Conservation (phyloP, 2,113 vertebrate species). For the Holacanthus passer region DNA sequence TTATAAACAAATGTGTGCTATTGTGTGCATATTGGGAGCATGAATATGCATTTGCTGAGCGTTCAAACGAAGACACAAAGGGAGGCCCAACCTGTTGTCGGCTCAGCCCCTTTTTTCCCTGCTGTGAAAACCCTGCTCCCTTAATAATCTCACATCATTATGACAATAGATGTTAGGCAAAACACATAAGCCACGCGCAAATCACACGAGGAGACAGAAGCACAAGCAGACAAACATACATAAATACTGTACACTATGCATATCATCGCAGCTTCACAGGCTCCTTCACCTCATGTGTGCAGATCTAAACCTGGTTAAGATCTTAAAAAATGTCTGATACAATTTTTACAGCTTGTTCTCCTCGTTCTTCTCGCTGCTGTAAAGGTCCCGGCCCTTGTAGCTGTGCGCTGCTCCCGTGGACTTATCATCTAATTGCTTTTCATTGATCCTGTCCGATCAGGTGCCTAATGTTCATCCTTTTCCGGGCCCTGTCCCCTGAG, state of each 20-base stretch:
- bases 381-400: slow-evolving; percentile 55
- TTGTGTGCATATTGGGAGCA: slow-evolving; percentile 68
- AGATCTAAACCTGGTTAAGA: slow-evolving; percentile 25
- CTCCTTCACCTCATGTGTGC: slow-evolving; percentile 23
- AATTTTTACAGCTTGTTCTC: slow-evolving; percentile 24
- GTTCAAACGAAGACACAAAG: slow-evolving; percentile 78
- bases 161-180: slow-evolving; percentile 77
- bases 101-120: slow-evolving; percentile 69
- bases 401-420: slow-evolving; percentile 29
- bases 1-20: slow-evolving; percentile 66
- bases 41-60: slow-evolving; percentile 79
- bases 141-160: slow-evolving; percentile 80
- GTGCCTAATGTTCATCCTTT: slow-evolving; percentile 80
- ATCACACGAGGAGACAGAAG: slow-evolving; percentile 49
- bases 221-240: slow-evolving; percentile 44
- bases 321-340: slow-evolving; percentile 25
- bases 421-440: slow-evolving; percentile 84
- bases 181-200: slow-evolving; percentile 61
- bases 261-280: slow-evolving; percentile 23
- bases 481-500: slow-evolving; percentile 64
- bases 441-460: slow-evolving; percentile 85
- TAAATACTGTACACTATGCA: slow-evolving; percentile 55
- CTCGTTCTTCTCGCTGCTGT: slow-evolving; percentile 23
- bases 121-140: slow-evolving; percentile 74
- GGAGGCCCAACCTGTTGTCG: slow-evolving; percentile 79